Evolutionary conservation across 2,888 invertebrate genomes (phyloP), one percentile per base, ranked within the genome.

Genomic region (Unio pictorum): DNA sequence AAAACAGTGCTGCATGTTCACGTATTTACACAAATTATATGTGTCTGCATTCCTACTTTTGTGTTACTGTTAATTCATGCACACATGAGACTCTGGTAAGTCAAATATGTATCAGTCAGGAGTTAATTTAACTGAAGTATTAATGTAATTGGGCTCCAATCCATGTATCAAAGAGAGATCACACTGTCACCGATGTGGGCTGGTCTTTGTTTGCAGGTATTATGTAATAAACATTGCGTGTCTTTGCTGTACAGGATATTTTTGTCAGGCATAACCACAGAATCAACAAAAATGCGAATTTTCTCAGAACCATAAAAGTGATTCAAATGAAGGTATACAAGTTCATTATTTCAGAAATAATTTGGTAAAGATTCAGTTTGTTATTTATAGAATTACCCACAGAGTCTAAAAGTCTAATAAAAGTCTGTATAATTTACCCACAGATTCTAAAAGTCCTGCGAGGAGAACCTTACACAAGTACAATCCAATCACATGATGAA

Each of bases 401-500:
- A 85, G 85, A 82, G 84, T 54, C 60, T 84, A 61, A 64, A 81
- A 60, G 74, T 85, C 55, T 23, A 23, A 23, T 23, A 23, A 23
- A 23, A 23, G 23, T 23, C 23, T 34, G 17, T 59, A 15, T 26
- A 59, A 67, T 71, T 71, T n/a, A 15, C 45, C 45, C 4, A 45
- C 67, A 85, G 85, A 82, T 85, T 54, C 60, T 84, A 61, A 64
- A 81, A 60, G 74, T 85, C 55, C 66, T 85, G 63, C 76, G 80
- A 66, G 85, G 85, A 55, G 84, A 83, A 55, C 81, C 81, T 6
- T 85, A 84, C 64, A 68, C 72, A 2, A 75, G 66, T 68, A 57
- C 64, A 45, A 45, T 59, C 59, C 8, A 23, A n/a, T 26, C n/a
- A 11, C 59, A 59, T 8, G n/a, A n/a, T 59, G 59, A 26, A 26